Conservation (phyloP, 2,888 invertebrate genomes). For the Catocala sponsa region DNA sequence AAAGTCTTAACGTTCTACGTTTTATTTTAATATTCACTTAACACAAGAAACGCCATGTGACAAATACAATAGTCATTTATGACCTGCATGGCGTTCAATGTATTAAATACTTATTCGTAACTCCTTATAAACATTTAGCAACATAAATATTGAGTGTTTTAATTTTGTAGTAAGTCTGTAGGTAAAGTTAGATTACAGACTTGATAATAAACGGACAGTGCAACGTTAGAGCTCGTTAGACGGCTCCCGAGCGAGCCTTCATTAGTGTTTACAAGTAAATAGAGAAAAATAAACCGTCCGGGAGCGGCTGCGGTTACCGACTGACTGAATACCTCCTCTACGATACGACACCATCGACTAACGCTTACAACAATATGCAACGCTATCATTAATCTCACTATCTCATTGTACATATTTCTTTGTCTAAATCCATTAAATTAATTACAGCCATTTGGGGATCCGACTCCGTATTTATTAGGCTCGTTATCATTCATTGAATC, state of each 20-base stretch:
- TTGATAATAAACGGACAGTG: slow-evolving; percentile 75
- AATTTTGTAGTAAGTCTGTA: not conserved
- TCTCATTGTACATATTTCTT: slow-evolving; percentile 87
- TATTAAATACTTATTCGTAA: too few species aligned
- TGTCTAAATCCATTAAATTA: slow-evolving; percentile 88
- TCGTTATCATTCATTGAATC: slow-evolving; percentile 88
- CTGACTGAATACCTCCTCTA: slow-evolving; percentile 24
- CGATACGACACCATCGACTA: slow-evolving; percentile 48
- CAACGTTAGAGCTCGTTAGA: slow-evolving; percentile 78
- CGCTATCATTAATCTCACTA: slow-evolving; percentile 82
- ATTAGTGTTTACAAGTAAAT: slow-evolving; percentile 77
- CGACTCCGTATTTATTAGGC: slow-evolving; percentile 86
- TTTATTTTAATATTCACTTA: too few species aligned
- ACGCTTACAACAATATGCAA: slow-evolving; percentile 76
- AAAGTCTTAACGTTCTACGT: too few species aligned
- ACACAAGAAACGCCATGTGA: too few species aligned
- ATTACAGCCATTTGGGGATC: slow-evolving; percentile 85
- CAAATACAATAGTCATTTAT: too few species aligned
- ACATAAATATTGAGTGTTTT: too few species aligned
- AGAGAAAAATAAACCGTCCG: slow-evolving; percentile 64
- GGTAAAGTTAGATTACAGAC: slow-evolving; percentile 64
- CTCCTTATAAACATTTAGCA: too few species aligned
- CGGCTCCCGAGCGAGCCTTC: slow-evolving; percentile 67
- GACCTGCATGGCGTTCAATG: too few species aligned
- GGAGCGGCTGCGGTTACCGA: slow-evolving; percentile 46